phyloP scores from a whole-genome alignment of 2,113 vertebrate species.

The Clupea harengus region DNA sequence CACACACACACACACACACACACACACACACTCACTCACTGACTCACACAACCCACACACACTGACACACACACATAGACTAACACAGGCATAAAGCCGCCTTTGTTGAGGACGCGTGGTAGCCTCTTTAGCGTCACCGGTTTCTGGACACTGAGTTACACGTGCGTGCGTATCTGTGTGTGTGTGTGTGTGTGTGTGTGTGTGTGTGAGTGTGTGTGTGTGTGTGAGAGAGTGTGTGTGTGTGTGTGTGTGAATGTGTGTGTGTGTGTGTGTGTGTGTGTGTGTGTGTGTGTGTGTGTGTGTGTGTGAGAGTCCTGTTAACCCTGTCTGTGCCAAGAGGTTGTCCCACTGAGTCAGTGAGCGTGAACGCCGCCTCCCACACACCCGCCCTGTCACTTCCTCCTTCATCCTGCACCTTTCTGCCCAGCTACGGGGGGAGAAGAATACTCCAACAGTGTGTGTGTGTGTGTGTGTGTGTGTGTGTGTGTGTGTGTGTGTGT shows the following conservation, averaged over 20 bases:
- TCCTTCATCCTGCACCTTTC: neutral
- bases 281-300: too few relatives aligned
- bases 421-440: neutral
- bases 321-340: neutral
- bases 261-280: too few relatives aligned
- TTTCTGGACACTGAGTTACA: conserved; percentile 51
- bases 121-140: conserved; percentile 50
- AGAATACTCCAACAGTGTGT: neutral
- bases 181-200: conserved; percentile 34
- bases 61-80: neutral
- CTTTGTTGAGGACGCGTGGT: conserved; percentile 65
- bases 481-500: neutral
- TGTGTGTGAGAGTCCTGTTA: neutral
- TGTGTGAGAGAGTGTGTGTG: neutral
- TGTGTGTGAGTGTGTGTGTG: conserved; percentile 30
- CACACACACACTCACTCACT: conserved; percentile 38
- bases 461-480: conserved; percentile 12
- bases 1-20: conserved; percentile 25
- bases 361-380: conserved; percentile 8
- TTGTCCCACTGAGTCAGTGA: neutral
- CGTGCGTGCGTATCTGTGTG: conserved; percentile 41
- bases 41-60: neutral
- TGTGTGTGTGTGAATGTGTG: neutral
- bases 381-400: neutral
- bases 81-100: conserved; percentile 59